Evolutionary conservation across 2,888 invertebrate species (phyloP).

Genomic region (Thymelicus acteon): DNA sequence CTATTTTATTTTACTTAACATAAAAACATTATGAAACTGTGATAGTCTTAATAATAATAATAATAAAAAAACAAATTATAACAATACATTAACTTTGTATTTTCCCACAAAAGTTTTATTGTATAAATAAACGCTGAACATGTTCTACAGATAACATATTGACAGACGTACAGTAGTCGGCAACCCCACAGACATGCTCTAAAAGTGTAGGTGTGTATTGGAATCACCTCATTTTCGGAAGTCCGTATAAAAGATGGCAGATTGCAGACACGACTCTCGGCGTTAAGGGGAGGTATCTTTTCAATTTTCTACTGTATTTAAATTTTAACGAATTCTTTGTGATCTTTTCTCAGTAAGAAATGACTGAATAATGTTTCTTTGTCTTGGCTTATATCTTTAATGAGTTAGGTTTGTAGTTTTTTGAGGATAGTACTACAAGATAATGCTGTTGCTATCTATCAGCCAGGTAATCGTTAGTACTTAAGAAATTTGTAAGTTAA

Average conservation of each 20-base stretch:
- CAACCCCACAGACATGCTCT: constrained; percentile 16
- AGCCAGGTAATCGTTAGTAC: too few species aligned
- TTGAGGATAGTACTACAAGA: too few species aligned
- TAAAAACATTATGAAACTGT: too few species aligned
- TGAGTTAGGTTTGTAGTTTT: too few species aligned
- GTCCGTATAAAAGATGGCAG: constrained; percentile 76
- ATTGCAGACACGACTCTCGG: constrained; percentile 69
- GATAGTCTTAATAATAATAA: too few species aligned
- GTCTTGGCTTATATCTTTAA: too few species aligned
- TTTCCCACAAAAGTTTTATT: constrained; percentile 8
- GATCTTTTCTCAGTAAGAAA: neutral
- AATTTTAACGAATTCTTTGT: neutral
- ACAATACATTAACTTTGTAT: neutral
- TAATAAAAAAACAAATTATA: neutral
- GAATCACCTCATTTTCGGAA: constrained; percentile 59
- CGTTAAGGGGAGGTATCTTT: constrained; percentile 59
- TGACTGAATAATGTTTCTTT: too few species aligned
- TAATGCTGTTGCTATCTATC: too few species aligned
- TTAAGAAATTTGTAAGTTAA: too few species aligned
- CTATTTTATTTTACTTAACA: too few species aligned
- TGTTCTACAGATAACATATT: constrained; percentile 16
- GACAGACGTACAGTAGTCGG: constrained; percentile 12
- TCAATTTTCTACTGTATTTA: neutral
- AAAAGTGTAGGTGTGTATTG: constrained; percentile 50
- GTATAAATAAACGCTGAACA: constrained; percentile 15